phyloP scores from a whole-genome alignment of 2,113 vertebrate genomes.

The Calidris pugnax region DNA sequence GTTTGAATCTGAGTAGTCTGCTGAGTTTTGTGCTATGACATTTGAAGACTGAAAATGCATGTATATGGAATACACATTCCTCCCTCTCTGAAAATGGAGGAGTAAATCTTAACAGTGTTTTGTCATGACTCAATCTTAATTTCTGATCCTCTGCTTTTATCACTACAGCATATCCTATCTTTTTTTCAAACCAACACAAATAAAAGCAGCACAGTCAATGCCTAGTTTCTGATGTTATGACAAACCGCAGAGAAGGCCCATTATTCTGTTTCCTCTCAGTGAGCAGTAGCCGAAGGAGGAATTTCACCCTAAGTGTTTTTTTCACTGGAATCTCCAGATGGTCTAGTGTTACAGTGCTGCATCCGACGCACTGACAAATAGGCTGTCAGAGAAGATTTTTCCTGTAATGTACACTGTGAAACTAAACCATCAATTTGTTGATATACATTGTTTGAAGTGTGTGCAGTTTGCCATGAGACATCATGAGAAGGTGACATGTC shows the following conservation, averaged over 20 bases:
- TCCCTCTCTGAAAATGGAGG: not conserved
- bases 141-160: conserved; percentile 24
- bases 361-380: conserved; percentile 55
- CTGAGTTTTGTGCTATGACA: not conserved
- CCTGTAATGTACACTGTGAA: conserved; percentile 63
- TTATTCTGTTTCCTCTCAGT: conserved; percentile 34
- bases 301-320: conserved; percentile 30
- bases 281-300: conserved; percentile 33
- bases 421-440: conserved; percentile 53
- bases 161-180: not conserved
- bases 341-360: conserved; percentile 46
- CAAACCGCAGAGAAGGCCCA: not conserved
- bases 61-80: not conserved
- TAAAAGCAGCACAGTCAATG: not conserved
- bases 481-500: not conserved
- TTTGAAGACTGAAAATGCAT: conserved; percentile 14
- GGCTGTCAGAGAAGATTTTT: conserved; percentile 52
- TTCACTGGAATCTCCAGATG: conserved; percentile 52
- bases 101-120: conserved; percentile 49
- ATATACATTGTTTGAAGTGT: conserved; percentile 50
- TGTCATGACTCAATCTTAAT: conserved; percentile 51
- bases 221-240: not conserved
- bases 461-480: conserved; percentile 33
- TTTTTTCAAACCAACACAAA: conserved; percentile 17
- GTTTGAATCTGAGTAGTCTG: not conserved